Evolutionary conservation across 30 jellyfish, hydroid and myxozoan genomes (phyloP).

Genomic region (Aurelia aurita): DNA sequence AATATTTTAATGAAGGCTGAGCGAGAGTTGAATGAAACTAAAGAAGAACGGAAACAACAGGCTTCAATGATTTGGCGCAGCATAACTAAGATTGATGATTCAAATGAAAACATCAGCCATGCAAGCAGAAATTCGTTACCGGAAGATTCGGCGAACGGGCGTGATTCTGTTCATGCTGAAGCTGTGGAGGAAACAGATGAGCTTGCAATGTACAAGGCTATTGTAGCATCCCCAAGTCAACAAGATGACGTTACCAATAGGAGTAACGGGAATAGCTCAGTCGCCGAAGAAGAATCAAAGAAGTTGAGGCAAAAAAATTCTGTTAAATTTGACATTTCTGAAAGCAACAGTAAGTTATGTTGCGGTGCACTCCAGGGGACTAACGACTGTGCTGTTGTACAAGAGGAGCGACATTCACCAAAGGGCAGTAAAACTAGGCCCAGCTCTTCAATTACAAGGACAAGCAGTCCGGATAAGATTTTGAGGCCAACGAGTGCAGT

Average conservation of each 20-base stretch:
- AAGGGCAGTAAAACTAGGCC: neutral
- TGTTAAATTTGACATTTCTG: too few species aligned
- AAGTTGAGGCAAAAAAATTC: too few species aligned
- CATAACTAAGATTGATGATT: constrained; percentile 22
- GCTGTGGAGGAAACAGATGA: neutral
- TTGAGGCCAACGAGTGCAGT: constrained; percentile 73
- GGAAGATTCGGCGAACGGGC: neutral
- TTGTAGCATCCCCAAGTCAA: neutral
- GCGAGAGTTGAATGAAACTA: neutral
- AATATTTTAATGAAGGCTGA: constrained; percentile 18
- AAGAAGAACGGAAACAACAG: neutral
- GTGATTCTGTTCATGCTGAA: neutral
- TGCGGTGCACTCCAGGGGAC: too few species aligned
- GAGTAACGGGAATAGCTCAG: too few species aligned
- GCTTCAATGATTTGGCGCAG: constrained; percentile 32
- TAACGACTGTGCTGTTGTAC: too few species aligned
- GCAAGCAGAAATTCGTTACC: neutral
- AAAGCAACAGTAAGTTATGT: too few species aligned
- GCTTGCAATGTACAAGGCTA: neutral
- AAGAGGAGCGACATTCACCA: neutral
- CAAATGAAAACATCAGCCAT: too few species aligned
- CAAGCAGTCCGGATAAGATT: neutral
- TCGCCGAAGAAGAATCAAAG: too few species aligned
- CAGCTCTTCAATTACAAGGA: neutral
- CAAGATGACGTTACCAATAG: too few species aligned